A percentile compares a stretch with the other conserved stretches of the same genome.
Evolutionary conservation across 1,140 invertebrate genomes (phyloP).

Genomic region (Portunus trituberculatus): DNA sequence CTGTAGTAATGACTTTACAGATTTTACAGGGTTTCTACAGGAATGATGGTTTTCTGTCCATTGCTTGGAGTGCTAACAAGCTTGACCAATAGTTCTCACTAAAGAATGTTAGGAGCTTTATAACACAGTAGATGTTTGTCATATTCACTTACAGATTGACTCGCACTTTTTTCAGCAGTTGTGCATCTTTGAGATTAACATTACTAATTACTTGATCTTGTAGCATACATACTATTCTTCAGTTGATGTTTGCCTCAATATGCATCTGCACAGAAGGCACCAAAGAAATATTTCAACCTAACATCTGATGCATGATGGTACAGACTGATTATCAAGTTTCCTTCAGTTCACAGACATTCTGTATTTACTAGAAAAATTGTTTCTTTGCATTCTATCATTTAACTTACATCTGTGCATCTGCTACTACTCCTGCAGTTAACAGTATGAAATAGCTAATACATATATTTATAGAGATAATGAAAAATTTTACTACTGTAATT

Average conservation of each 20-base stretch:
- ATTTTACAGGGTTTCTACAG: slow-evolving; percentile 17
- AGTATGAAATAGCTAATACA: no score
- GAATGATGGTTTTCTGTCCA: slow-evolving; percentile 35
- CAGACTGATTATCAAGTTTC: no score
- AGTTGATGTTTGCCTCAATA: neutral
- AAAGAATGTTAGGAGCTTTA: neutral
- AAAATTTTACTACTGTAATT: no score
- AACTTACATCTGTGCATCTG: no score
- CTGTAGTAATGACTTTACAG: slow-evolving; percentile 37
- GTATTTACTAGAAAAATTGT: no score
- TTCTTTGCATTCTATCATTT: no score
- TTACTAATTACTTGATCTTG: neutral
- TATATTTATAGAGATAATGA: no score
- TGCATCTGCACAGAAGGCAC: neutral
- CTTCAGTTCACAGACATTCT: no score
- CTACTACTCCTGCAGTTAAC: no score
- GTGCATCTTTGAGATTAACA: neutral
- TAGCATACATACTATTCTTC: neutral
- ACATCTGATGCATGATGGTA: neutral
- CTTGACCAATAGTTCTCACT: neutral
- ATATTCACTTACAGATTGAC: neutral
- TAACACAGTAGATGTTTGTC: neutral
- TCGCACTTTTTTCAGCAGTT: slow-evolving; percentile 4
- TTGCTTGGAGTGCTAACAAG: neutral
- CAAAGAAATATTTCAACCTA: neutral